A percentile compares a stretch with the other conserved stretches of the same genome.
These are phyloP conservation scores for Tetanocera ferruginea DNA, from an alignment of 2,888 invertebrate species.

Conservation along the genomic window DNA sequence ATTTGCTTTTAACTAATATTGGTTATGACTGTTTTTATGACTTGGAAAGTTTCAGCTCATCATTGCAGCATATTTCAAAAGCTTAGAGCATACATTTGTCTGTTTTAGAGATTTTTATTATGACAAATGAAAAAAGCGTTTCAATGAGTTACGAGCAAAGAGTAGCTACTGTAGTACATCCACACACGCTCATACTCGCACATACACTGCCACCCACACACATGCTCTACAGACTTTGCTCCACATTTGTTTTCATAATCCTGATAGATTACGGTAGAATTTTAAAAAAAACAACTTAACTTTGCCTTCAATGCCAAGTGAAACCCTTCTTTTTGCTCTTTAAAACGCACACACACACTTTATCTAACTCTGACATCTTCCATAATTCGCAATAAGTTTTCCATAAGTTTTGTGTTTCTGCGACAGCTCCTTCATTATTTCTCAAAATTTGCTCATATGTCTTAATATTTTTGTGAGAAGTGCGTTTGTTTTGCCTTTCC, in stretches of 20 bases:
- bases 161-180: neutral
- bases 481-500: neutral
- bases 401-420: slow-evolving; percentile 2
- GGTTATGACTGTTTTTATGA: neutral
- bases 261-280: slow-evolving; percentile 19
- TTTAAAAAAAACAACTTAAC: slow-evolving; percentile 10
- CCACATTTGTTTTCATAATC: slow-evolving; percentile 15
- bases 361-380: neutral
- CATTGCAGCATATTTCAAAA: neutral
- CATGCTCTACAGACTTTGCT: neutral
- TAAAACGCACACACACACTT: neutral
- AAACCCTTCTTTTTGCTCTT: neutral
- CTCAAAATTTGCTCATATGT: slow-evolving; percentile 26
- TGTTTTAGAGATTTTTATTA: neutral
- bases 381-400: slow-evolving; percentile 34
- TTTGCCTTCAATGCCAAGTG: neutral
- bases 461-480: neutral
- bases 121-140: slow-evolving; percentile 5
- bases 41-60: neutral
- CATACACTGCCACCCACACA: neutral
- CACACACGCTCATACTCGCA: neutral
- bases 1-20: no score
- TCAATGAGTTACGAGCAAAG: neutral
- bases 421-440: neutral
- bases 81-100: neutral